phyloP scores from a whole-genome alignment of 2,113 vertebrate genomes.

The Paramisgurnus dabryanus region DNA sequence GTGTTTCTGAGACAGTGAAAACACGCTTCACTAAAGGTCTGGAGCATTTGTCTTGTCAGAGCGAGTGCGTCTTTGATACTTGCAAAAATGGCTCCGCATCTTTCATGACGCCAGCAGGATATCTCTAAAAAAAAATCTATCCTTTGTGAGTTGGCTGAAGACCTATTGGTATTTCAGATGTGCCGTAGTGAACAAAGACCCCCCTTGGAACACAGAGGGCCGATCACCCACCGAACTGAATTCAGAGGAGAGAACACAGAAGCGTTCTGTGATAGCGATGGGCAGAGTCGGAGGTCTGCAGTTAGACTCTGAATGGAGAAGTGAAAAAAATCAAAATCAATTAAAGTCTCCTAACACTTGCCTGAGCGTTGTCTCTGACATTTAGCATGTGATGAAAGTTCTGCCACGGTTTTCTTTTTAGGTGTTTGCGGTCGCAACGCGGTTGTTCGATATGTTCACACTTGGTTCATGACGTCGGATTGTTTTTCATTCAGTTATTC shows the following conservation, averaged over 20 bases:
- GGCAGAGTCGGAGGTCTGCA: slow-evolving; percentile 20
- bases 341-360: slow-evolving; percentile 9
- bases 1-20: slow-evolving; percentile 25
- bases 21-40: slow-evolving; percentile 31
- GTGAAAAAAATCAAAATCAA: slow-evolving; percentile 24
- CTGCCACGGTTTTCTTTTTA: neutral
- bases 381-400: slow-evolving; percentile 12
- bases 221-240: slow-evolving; percentile 44
- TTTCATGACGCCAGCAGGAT: slow-evolving; percentile 58
- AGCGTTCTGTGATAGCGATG: slow-evolving; percentile 41
- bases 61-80: slow-evolving; percentile 54
- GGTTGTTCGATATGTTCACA: neutral
- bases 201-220: slow-evolving; percentile 42
- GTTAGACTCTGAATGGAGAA: slow-evolving; percentile 38
- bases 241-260: slow-evolving; percentile 25
- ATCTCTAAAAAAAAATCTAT: slow-evolving; percentile 60
- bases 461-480: neutral
- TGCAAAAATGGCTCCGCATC: slow-evolving; percentile 18
- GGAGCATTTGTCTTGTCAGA: slow-evolving; percentile 47
- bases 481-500: neutral
- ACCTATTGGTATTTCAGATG: slow-evolving; percentile 64
- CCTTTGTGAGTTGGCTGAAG: slow-evolving; percentile 54
- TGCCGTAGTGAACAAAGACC: slow-evolving; percentile 50
- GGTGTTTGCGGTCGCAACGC: neutral
- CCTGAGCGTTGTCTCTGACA: neutral